phyloP scores from a whole-genome alignment of 1,140 invertebrate genomes.

The Caenorhabditis latens region DNA sequence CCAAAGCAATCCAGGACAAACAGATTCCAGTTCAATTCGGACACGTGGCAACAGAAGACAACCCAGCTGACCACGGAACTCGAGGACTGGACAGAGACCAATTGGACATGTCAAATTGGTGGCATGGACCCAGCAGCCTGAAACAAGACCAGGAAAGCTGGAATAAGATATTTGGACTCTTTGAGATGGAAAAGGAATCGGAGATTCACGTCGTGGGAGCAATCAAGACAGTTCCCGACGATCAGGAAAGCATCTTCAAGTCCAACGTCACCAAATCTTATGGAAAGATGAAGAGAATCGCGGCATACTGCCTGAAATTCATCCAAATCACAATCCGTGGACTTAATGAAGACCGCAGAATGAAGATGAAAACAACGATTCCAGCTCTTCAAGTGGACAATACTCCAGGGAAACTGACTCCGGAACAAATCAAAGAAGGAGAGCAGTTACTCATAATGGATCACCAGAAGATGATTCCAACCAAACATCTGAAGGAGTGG shows the following conservation, averaged over 20 bases:
- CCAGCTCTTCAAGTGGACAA: not conserved
- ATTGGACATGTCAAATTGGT: not conserved
- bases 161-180: too few relatives aligned
- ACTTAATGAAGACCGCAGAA: not conserved
- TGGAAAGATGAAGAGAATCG: constrained; percentile 11
- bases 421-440: not conserved
- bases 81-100: not conserved
- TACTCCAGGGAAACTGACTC: not conserved
- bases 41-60: constrained; percentile 1
- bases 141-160: not conserved
- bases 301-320: constrained; percentile 2
- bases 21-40: not conserved
- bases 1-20: not conserved
- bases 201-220: not conserved
- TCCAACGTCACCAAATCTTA: not conserved
- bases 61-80: constrained; percentile 44
- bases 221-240: not conserved
- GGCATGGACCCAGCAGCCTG: not conserved
- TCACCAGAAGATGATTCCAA: not conserved
- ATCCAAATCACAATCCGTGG: not conserved
- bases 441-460: not conserved
- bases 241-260: not conserved
- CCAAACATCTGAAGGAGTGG: not conserved
- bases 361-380: not conserved
- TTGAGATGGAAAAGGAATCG: not conserved